Evolutionary conservation across 2,797 vertebrate species (phyloP).

Genomic region (Pogoniulus pusillus): DNA sequence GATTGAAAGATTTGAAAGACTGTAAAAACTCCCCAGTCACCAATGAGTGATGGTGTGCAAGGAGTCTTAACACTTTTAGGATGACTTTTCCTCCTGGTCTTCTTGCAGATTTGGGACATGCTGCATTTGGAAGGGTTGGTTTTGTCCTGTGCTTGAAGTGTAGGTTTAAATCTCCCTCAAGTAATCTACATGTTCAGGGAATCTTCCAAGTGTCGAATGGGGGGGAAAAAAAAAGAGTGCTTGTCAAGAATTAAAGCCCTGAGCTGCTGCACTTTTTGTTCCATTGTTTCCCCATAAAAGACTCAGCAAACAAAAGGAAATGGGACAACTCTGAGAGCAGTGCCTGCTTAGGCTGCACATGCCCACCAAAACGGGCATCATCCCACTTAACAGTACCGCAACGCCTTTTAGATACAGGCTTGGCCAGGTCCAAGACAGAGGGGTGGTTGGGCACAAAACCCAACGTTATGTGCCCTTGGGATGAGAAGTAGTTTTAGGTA

Average conservation of each 20-base stretch:
- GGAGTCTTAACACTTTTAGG: constrained; percentile 61
- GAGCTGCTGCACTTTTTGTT: constrained; percentile 29
- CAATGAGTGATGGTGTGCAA: constrained; percentile 47
- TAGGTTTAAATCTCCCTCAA: constrained; percentile 36
- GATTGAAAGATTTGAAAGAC: constrained; percentile 77
- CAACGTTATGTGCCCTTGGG: not conserved
- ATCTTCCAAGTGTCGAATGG: constrained; percentile 4
- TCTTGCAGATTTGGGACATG: constrained; percentile 56
- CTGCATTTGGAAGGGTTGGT: not conserved
- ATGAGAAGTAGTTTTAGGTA: not conserved
- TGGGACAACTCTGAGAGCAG: not conserved
- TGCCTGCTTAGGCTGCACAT: not conserved
- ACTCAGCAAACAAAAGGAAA: not conserved
- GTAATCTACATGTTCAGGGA: constrained; percentile 4
- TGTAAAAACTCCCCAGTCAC: constrained; percentile 74
- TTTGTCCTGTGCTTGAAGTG: not conserved
- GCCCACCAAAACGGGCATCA: not conserved
- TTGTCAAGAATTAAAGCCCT: constrained; percentile 36
- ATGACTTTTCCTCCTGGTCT: constrained; percentile 54
- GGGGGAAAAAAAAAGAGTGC: not conserved
- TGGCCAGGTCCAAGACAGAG: not conserved
- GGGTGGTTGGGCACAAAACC: not conserved
- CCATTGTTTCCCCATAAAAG: constrained; percentile 49
- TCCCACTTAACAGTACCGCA: not conserved
- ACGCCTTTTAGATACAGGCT: not conserved